Conservation (phyloP, 2,888 invertebrate species). For the Anarsia innoxiella region DNA sequence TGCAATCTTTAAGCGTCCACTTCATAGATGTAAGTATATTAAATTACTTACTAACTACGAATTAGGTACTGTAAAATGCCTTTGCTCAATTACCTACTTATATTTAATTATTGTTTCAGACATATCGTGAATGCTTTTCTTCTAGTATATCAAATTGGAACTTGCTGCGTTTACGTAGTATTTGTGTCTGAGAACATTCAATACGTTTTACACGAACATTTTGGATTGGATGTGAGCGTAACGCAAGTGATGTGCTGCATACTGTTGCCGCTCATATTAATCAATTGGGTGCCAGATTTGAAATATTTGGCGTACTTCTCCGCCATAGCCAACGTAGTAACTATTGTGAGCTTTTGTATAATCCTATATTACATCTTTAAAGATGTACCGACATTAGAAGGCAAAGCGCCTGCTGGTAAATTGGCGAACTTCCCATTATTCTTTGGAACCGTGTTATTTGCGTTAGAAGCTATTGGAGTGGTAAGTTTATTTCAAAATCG, state of each 20-base stretch:
- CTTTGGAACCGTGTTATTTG: slow-evolving; percentile 97
- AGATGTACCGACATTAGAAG: slow-evolving; percentile 78
- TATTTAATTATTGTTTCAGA: slow-evolving; percentile 61
- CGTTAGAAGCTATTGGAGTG: slow-evolving; percentile 95
- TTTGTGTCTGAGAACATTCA: slow-evolving; percentile 93
- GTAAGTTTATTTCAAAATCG: slow-evolving; percentile 69
- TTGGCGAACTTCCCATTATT: slow-evolving; percentile 88
- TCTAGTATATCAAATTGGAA: slow-evolving; percentile 93
- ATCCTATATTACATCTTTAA: slow-evolving; percentile 90
- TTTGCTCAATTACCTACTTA: no score
- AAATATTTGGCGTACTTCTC: slow-evolving; percentile 94
- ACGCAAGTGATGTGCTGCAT: slow-evolving; percentile 82
- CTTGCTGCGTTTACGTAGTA: slow-evolving; percentile 96
- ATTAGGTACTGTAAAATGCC: no score
- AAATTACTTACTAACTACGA: no score
- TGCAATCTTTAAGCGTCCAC: no score
- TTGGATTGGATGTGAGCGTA: slow-evolving; percentile 65
- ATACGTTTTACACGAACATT: slow-evolving; percentile 75
- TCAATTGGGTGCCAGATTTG: slow-evolving; percentile 89
- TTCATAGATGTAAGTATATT: no score
- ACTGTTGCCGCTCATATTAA: slow-evolving; percentile 82
- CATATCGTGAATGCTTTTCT: slow-evolving; percentile 83
- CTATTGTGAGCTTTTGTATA: slow-evolving; percentile 87
- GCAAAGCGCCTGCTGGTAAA: slow-evolving; percentile 78
- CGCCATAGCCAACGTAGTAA: slow-evolving; percentile 89